Evolutionary conservation across 2,797 vertebrate genomes (phyloP).

Genomic region (Parauchenoglanis ngamensis): DNA sequence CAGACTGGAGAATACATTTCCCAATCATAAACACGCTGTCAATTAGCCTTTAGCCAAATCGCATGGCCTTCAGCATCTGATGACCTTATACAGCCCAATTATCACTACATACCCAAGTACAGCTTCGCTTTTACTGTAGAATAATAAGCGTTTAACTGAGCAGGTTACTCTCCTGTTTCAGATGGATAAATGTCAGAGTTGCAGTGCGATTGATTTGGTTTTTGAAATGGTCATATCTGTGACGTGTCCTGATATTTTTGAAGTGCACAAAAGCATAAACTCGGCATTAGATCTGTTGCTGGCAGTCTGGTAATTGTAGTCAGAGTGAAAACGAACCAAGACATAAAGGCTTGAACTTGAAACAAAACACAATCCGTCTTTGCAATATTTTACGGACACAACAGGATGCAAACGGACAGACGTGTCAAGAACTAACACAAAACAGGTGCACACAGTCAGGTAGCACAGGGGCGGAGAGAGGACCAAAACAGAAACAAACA

Average conservation of each 20-base stretch:
- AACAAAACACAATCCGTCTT: neutral
- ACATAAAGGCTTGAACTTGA: neutral
- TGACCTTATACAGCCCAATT: conserved; percentile 58
- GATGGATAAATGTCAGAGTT: conserved; percentile 29
- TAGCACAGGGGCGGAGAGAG: neutral
- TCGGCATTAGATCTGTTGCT: neutral
- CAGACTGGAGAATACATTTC: conserved; percentile 5
- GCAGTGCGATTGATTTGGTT: neutral
- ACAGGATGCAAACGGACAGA: neutral
- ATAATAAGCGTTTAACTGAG: conserved; percentile 36
- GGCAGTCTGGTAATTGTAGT: neutral
- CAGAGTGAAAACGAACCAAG: neutral
- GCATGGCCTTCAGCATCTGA: conserved; percentile 46
- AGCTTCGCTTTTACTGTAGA: neutral
- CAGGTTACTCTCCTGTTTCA: neutral
- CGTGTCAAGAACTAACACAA: neutral
- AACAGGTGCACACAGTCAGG: neutral
- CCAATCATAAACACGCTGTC: conserved; percentile 41
- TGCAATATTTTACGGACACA: neutral
- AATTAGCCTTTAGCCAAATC: conserved; percentile 45
- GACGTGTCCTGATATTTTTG: neutral
- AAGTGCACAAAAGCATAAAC: neutral
- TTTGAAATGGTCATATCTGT: neutral
- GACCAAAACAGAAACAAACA: neutral
- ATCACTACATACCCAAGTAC: conserved; percentile 28